A percentile compares a stretch with the other conserved stretches of the same genome.
Conservation (phyloP, 2,113 vertebrate genomes). For the Suricata suricatta region DNA sequence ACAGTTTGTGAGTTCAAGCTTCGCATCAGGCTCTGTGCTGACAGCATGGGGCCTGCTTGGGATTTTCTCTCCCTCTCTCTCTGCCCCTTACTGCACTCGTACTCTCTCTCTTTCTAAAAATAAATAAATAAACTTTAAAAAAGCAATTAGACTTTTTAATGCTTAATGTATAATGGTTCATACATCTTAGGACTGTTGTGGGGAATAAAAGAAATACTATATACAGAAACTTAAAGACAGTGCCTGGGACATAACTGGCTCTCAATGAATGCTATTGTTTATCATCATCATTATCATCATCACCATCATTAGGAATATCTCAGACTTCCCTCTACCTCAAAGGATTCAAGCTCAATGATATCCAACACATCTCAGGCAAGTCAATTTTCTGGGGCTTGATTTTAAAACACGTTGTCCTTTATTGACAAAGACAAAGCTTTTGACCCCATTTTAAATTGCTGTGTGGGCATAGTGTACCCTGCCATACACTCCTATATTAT, state of each 20-base stretch:
- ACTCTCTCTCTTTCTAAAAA: no score
- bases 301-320: neutral
- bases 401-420: neutral
- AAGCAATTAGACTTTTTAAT: neutral
- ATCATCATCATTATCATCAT: neutral
- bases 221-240: neutral
- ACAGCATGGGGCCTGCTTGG: no score
- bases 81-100: no score
- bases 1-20: no score
- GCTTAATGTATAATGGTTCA: neutral
- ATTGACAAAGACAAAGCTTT: neutral
- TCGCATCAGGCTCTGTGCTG: no score
- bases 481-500: neutral
- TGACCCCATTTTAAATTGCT: neutral
- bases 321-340: neutral
- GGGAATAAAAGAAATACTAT: neutral
- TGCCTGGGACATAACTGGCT: neutral
- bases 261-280: neutral
- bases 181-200: neutral
- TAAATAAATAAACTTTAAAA: neutral
- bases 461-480: neutral
- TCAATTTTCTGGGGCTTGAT: neutral
- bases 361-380: neutral
- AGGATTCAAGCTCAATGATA: neutral
- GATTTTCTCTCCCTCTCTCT: no score